These are phyloP conservation scores for Manis javanica DNA, from an alignment of 2,797 vertebrate species.

Conservation along the genomic window DNA sequence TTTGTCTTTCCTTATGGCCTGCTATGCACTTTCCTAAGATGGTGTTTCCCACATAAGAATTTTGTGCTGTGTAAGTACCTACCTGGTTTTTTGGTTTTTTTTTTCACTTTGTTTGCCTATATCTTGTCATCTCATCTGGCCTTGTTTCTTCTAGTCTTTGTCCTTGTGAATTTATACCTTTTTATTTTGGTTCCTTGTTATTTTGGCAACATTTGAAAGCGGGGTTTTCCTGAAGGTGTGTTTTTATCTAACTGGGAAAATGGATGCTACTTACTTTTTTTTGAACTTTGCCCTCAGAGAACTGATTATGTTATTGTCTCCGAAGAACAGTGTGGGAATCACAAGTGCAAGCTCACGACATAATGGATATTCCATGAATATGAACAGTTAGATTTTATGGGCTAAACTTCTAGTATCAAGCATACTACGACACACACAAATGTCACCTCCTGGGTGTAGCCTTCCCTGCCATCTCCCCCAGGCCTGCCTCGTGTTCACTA, in stretches of 20 bases:
- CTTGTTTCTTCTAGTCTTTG: no score
- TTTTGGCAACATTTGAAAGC: slow-evolving; percentile 44
- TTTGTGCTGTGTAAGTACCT: background rate
- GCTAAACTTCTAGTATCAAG: slow-evolving; percentile 14
- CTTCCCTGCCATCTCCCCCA: background rate
- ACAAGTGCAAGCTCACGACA: background rate
- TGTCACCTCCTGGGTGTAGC: background rate
- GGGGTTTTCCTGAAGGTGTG: slow-evolving; percentile 28
- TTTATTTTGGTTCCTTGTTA: no score
- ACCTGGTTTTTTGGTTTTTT: no score
- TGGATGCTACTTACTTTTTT: background rate
- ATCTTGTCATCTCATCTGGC: background rate
- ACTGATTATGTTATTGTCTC: slow-evolving; percentile 42
- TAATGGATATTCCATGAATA: background rate
- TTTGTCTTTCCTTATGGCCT: slow-evolving; percentile 39
- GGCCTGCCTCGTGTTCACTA: background rate
- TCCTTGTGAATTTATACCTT: no score
- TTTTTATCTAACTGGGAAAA: slow-evolving; percentile 41
- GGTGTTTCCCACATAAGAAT: slow-evolving; percentile 34
- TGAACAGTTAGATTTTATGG: slow-evolving; percentile 52
- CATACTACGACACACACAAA: background rate
- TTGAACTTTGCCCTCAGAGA: slow-evolving; percentile 39
- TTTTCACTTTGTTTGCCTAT: slow-evolving; percentile 42
- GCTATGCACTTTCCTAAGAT: slow-evolving; percentile 37
- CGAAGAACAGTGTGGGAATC: slow-evolving; percentile 2